These are phyloP conservation scores for Planococcus citri DNA, from an alignment of 1,140 invertebrate species.

Conservation along the genomic window DNA sequence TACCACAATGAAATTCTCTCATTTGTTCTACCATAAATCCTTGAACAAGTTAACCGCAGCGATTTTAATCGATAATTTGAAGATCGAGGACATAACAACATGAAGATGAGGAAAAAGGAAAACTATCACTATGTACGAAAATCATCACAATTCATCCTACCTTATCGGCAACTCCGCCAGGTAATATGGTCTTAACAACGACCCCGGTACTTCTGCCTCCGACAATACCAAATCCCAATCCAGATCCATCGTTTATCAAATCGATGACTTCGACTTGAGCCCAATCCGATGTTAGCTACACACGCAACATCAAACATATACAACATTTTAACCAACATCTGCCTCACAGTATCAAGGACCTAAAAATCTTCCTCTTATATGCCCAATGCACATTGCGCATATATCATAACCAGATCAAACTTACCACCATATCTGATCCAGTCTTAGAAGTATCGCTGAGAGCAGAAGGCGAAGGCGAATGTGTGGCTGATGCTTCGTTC, in stretches of 20 bases:
- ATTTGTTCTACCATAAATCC: too few relatives aligned
- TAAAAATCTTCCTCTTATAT: background rate
- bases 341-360: background rate
- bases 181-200: slow-evolving; percentile 86
- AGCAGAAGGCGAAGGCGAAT: slow-evolving; percentile 25
- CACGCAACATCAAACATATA: too few relatives aligned
- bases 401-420: too few relatives aligned
- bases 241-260: slow-evolving; percentile 70
- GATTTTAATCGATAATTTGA: too few relatives aligned
- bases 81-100: too few relatives aligned
- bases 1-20: too few relatives aligned
- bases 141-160: slow-evolving; percentile 42
- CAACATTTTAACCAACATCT: background rate
- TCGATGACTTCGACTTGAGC: slow-evolving; percentile 79
- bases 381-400: too few relatives aligned
- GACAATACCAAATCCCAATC: slow-evolving; percentile 86
- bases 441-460: slow-evolving; percentile 53
- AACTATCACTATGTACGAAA: too few relatives aligned
- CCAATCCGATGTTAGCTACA: slow-evolving; percentile 73
- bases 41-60: too few relatives aligned
- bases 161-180: slow-evolving; percentile 79
- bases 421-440: slow-evolving; percentile 52
- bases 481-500: slow-evolving; percentile 22
- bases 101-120: too few relatives aligned
- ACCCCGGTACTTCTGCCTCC: slow-evolving; percentile 91